These are phyloP conservation scores for Danaus melanippus DNA, from an alignment of 1,140 invertebrate genomes.

Conservation along the genomic window DNA sequence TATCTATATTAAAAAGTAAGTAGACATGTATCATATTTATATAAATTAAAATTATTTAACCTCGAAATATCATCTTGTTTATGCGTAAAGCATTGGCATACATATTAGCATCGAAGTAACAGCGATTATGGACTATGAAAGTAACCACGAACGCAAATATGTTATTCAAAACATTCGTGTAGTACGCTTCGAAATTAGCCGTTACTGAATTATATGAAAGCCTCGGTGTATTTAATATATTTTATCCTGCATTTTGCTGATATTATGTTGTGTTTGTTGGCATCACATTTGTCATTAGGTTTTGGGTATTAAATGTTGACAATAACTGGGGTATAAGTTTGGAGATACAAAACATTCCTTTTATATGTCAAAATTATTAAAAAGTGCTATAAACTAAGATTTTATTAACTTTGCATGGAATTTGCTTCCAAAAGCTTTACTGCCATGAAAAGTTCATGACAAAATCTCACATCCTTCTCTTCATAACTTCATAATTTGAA, in stretches of 20 bases:
- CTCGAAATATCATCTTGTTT: slow-evolving; percentile 46
- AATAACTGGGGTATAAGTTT: neutral
- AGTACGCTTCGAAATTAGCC: slow-evolving; percentile 4
- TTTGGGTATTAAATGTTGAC: slow-evolving; percentile 10
- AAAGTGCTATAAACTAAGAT: no score
- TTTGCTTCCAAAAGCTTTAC: no score
- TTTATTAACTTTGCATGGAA: no score
- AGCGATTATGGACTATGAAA: slow-evolving; percentile 29
- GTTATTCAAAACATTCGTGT: slow-evolving; percentile 23
- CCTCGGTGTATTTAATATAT: neutral
- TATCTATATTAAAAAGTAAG: no score
- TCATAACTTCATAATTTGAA: no score
- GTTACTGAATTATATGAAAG: no score
- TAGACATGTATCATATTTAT: neutral
- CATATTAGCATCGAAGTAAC: slow-evolving; percentile 24
- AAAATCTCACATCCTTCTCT: no score
- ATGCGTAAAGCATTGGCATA: slow-evolving; percentile 22
- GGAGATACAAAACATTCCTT: no score
- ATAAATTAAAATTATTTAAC: slow-evolving; percentile 29
- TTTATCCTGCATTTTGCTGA: slow-evolving; percentile 1
- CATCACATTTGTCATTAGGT: slow-evolving; percentile 14
- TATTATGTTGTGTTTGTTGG: slow-evolving; percentile 9
- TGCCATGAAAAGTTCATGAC: no score
- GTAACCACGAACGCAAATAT: slow-evolving; percentile 30
- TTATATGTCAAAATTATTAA: no score